A percentile compares a stretch with the other conserved stretches of the same genome.
Evolutionary conservation across 92 coral and sea anemone species (phyloP).

Genomic region (Anthopleura xanthogrammica): DNA sequence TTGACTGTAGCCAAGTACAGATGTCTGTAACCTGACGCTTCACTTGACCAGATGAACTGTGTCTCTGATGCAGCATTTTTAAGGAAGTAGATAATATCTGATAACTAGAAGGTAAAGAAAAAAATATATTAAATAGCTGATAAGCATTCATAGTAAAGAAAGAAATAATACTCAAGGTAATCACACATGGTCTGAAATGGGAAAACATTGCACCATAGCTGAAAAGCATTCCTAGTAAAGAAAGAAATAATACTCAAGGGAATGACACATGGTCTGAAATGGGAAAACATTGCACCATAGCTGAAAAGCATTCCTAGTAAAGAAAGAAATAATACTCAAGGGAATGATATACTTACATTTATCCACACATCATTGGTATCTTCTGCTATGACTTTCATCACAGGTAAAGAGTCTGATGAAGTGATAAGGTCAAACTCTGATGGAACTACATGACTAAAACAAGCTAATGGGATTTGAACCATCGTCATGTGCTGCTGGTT

Average conservation of each 20-base stretch:
- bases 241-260: no score
- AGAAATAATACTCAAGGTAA: background rate
- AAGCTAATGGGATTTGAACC: constrained; percentile 81
- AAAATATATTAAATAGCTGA: background rate
- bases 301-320: background rate
- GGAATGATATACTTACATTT: constrained; percentile 57
- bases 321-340: background rate
- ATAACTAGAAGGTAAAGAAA: constrained; percentile 53
- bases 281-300: background rate
- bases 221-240: no score
- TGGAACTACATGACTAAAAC: constrained; percentile 74
- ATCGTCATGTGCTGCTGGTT: constrained; percentile 85
- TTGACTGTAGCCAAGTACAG: constrained; percentile 81
- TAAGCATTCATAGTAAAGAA: background rate
- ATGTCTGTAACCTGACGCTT: constrained; percentile 92
- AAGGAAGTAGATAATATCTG: constrained; percentile 79
- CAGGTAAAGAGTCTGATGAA: constrained; percentile 68
- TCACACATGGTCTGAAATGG: no score
- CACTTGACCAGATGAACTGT: constrained; percentile 97
- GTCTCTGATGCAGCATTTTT: constrained; percentile 48
- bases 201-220: no score
- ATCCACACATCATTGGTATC: constrained; percentile 95
- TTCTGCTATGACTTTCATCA: constrained; percentile 85
- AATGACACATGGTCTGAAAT: no score
- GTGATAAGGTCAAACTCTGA: constrained; percentile 65